These are phyloP conservation scores for human (Homo sapiens) DNA, from an alignment of 2,113 vertebrate genomes.

Conservation along the genomic window GRCh38 chrX:29285501-29286000, in stretches of 20 bases:
- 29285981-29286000: slow-evolving; percentile 24
- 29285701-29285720: background rate
- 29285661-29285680: slow-evolving; percentile 30
- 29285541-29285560: background rate
- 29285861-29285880: background rate
- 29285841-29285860: background rate
- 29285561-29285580: background rate
- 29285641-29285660: slow-evolving; percentile 20
- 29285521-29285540: too few relatives aligned
- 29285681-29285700: background rate
- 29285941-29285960: slow-evolving; percentile 9
- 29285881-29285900: background rate
- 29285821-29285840: background rate
- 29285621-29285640: background rate
- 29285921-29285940: background rate
- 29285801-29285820: background rate
- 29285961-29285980: background rate
- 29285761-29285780: background rate
- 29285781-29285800: background rate
- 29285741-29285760: slow-evolving; percentile 21
- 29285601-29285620: background rate
- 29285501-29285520: too few relatives aligned
- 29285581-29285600: slow-evolving; percentile 39
- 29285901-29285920: slow-evolving; percentile 28
- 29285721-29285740: background rate